Conservation (phyloP, 2,797 vertebrate species). For the Sphaeramia orbicularis region DNA sequence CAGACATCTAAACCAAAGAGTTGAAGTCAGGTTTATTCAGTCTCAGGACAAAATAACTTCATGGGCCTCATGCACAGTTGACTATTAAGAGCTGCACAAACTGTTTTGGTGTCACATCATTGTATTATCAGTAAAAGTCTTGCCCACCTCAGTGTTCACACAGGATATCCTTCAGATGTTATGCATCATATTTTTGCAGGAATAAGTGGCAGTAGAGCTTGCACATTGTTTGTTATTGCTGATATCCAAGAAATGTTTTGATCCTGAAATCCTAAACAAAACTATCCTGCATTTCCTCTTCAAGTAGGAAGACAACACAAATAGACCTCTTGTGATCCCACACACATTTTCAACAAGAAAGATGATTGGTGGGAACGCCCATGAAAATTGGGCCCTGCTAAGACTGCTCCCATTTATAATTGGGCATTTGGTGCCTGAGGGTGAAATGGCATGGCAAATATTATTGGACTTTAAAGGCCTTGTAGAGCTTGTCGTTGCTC, state of each 20-base stretch:
- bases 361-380: conserved; percentile 16
- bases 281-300: conserved; percentile 35
- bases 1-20: conserved; percentile 39
- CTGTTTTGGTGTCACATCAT: conserved; percentile 42
- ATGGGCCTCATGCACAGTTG: conserved; percentile 45
- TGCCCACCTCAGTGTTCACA: conserved; percentile 46
- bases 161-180: conserved; percentile 50
- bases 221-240: conserved; percentile 42
- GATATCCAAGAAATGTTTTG: conserved; percentile 47
- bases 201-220: conserved; percentile 42
- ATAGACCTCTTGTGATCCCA: conserved; percentile 27
- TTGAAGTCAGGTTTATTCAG: conserved; percentile 42
- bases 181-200: too few relatives aligned
- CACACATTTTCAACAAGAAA: too few relatives aligned
- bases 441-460: conserved; percentile 53
- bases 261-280: conserved; percentile 43
- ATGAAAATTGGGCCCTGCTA: conserved; percentile 44
- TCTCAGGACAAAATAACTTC: conserved; percentile 43
- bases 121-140: conserved; percentile 43
- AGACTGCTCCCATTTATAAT: conserved; percentile 45
- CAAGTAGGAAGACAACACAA: conserved; percentile 49
- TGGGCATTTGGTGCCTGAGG: conserved; percentile 37
- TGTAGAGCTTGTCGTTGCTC: conserved; percentile 49
- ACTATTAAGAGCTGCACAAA: conserved; percentile 47
- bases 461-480: conserved; percentile 57